Conservation (phyloP, 1,140 invertebrate species). For the Cydia fagiglandana region DNA sequence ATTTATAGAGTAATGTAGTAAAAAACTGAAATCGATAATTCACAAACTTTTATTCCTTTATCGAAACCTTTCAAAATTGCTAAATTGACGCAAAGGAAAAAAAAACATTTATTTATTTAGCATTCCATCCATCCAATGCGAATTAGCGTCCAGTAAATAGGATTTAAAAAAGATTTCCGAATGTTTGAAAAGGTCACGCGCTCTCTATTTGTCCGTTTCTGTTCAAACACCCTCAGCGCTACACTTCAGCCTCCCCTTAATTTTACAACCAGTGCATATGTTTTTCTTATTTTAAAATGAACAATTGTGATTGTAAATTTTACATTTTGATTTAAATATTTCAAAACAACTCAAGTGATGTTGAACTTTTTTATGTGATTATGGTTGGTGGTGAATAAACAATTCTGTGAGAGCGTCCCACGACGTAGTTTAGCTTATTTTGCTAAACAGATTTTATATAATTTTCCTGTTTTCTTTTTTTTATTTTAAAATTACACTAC, state of each 20-base stretch:
- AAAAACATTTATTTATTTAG: neutral
- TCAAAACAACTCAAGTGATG: slow-evolving; percentile 35
- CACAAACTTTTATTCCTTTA: no score
- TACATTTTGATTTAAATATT: slow-evolving; percentile 48
- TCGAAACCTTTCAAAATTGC: no score
- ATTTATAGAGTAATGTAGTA: no score
- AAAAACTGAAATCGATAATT: no score
- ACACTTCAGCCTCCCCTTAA: slow-evolving; percentile 19
- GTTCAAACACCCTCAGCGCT: slow-evolving; percentile 1
- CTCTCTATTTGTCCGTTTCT: slow-evolving; percentile 31
- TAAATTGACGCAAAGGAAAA: neutral
- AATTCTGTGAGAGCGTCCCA: slow-evolving; percentile 21
- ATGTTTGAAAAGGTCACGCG: slow-evolving; percentile 26
- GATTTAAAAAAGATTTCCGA: slow-evolving; percentile 30
- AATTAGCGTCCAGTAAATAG: neutral
- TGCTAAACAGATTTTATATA: neutral
- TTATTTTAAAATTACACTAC: no score
- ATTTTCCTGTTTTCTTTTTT: no score
- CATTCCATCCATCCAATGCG: neutral
- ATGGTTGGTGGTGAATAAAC: slow-evolving; percentile 3
- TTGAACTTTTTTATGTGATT: slow-evolving; percentile 15
- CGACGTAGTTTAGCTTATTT: neutral
- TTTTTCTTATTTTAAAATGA: slow-evolving; percentile 56
- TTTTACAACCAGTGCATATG: slow-evolving; percentile 55
- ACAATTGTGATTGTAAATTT: slow-evolving; percentile 57